Conservation (phyloP, 2,888 invertebrate genomes). For the Antitype chi region DNA sequence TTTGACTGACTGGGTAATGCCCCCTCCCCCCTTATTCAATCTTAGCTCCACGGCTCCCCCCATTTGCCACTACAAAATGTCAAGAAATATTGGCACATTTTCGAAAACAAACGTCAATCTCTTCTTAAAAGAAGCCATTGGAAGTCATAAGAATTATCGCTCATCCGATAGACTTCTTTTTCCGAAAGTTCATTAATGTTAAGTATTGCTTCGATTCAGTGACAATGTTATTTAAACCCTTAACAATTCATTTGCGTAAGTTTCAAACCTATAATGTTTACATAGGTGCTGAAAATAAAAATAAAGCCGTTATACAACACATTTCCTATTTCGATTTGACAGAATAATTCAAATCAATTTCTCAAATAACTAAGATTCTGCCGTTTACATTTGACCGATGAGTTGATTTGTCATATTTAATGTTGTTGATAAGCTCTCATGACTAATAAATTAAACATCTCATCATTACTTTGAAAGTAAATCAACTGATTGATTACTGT, state of each 20-base stretch:
- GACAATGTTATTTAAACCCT: background rate
- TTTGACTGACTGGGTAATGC: background rate
- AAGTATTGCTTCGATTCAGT: conserved; percentile 4
- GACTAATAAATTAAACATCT: background rate
- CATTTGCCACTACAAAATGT: background rate
- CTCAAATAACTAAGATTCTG: background rate
- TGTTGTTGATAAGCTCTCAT: background rate
- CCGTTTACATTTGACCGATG: background rate
- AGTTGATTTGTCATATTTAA: background rate
- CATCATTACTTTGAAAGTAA: background rate
- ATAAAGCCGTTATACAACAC: background rate
- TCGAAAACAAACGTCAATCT: conserved; percentile 3
- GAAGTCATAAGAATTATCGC: background rate
- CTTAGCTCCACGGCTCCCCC: background rate
- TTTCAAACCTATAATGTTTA: background rate
- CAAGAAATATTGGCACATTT: background rate
- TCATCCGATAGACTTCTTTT: background rate
- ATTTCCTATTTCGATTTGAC: background rate
- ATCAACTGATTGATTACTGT: conserved; percentile 3
- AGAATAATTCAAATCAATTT: conserved; percentile 2
- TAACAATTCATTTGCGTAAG: background rate
- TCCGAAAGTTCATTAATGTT: background rate
- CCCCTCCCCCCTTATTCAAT: background rate
- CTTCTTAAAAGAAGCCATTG: background rate
- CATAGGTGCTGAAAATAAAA: background rate